Evolutionary conservation across 2,797 vertebrate genomes (phyloP).

Genomic region (Buphagus erythrorhynchus): DNA sequence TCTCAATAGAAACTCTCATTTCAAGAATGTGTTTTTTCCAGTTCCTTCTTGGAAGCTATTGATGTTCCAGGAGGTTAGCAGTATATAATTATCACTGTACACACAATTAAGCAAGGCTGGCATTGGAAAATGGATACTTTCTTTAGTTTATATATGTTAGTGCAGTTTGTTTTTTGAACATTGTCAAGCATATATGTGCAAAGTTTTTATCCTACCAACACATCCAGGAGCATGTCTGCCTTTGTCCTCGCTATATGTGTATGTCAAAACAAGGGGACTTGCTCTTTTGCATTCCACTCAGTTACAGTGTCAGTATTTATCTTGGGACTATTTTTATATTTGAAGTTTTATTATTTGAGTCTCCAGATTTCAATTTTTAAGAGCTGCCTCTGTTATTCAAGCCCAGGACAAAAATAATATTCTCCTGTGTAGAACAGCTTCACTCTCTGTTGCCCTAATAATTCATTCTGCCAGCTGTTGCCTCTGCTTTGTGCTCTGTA

Average conservation of each 20-base stretch:
- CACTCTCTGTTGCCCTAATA: neutral
- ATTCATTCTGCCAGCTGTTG: neutral
- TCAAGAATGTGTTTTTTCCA: neutral
- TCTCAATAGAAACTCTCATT: neutral
- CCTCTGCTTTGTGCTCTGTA: neutral
- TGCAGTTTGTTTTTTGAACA: accelerated
- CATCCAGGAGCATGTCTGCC: neutral
- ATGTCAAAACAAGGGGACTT: neutral
- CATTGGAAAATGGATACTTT: neutral
- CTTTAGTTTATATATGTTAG: neutral
- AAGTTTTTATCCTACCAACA: neutral
- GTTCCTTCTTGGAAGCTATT: neutral
- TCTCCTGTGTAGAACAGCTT: neutral
- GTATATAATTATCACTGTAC: neutral
- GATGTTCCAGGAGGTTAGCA: neutral
- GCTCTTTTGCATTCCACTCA: neutral
- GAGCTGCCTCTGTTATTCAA: neutral
- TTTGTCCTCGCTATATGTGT: neutral
- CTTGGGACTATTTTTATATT: neutral
- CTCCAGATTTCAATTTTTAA: neutral
- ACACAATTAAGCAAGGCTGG: neutral
- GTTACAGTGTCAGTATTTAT: neutral
- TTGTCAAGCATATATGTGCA: neutral
- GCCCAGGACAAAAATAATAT: neutral
- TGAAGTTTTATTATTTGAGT: neutral